Evolutionary conservation across 2,113 vertebrate species (phyloP), one percentile per base, ranked within the genome.

Genomic region (Oryzias woworae): DNA sequence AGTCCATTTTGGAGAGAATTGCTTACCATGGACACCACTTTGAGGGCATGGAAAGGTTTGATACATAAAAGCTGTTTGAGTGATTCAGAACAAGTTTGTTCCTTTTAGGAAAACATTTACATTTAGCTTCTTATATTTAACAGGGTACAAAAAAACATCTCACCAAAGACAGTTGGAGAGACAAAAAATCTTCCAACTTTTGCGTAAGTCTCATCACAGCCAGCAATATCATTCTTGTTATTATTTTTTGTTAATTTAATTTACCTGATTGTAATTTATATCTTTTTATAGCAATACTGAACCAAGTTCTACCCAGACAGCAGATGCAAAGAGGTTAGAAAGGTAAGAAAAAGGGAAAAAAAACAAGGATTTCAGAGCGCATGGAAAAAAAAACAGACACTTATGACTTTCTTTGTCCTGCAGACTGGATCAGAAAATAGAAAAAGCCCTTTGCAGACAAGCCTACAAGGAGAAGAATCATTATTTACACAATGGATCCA

Each of bases 161-260:
- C 53, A 31, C 56, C 66, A 63, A 66, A 46, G 57, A 62, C 5
- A 14, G 76, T 69, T 12, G 20, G 58, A 49, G 7, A 45, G 8
- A 17, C 24, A 20, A 56, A 87, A 41, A 60, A 64, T 23, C 60
- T 62, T 50, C 6, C 36, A 1, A 22, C 26, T 44, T 63, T 59
- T 22, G 78, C 66, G 86, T 89, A 41, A 81, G 82, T 69, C 52
- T 70, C 58, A 10, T 49, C 23, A 6, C n/a, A 50, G 8, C 15
- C 14, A 36, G 36, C 1, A 36, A 12, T 36, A 2, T 36, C 36
- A 12, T 36, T 10, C 2, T 36, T 1, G 1, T 36, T 36, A 7
- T 36, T 10, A 8, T 10, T 10, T 36, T 36, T 36, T 36, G 0
- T 10, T 3, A 36, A 12, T 36, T 2, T 36, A 36, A 36, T 10